Evolutionary conservation across 30 jellyfish, hydroid and myxozoan genomes (phyloP).

Genomic region (Hydractinia echinata): DNA sequence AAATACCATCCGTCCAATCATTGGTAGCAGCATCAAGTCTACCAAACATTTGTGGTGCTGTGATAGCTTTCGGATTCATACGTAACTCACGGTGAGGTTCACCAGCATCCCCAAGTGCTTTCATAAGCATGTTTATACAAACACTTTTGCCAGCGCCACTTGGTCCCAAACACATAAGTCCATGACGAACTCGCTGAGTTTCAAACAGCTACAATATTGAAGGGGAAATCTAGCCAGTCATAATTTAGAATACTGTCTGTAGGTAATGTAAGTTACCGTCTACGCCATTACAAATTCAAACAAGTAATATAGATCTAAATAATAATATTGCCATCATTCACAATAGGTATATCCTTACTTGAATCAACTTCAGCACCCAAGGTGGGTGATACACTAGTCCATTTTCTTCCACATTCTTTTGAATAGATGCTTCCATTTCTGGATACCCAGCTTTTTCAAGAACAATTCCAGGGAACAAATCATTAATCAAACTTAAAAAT

Average conservation of each 20-base stretch:
- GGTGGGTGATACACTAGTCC: slow-evolving; percentile 86
- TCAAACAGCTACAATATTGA: slow-evolving; percentile 58
- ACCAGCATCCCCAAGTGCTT: slow-evolving; percentile 94
- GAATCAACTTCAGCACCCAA: slow-evolving; percentile 89
- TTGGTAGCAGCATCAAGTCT: slow-evolving; percentile 92
- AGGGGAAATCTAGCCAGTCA: background rate
- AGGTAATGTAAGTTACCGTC: too few relatives aligned
- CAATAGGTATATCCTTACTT: slow-evolving; percentile 37
- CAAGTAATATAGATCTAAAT: too few relatives aligned
- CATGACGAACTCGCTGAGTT: slow-evolving; percentile 95
- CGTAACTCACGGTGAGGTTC: slow-evolving; percentile 94
- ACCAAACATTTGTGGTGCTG: slow-evolving; percentile 98
- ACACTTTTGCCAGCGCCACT: slow-evolving; percentile 95
- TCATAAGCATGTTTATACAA: slow-evolving; percentile 81
- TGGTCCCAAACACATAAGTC: slow-evolving; percentile 97
- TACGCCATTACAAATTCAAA: too few relatives aligned
- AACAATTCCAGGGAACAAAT: slow-evolving; percentile 92
- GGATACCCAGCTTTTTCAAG: slow-evolving; percentile 98
- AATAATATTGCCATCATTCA: too few relatives aligned
- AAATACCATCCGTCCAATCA: slow-evolving; percentile 97
- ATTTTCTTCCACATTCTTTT: slow-evolving; percentile 70
- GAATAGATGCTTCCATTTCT: slow-evolving; percentile 82
- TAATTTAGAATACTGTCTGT: too few relatives aligned
- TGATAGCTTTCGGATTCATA: slow-evolving; percentile 93
- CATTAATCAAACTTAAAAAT: slow-evolving; percentile 90